Conservation (phyloP, 2,797 vertebrate species). For the Muscicapa striata region DNA sequence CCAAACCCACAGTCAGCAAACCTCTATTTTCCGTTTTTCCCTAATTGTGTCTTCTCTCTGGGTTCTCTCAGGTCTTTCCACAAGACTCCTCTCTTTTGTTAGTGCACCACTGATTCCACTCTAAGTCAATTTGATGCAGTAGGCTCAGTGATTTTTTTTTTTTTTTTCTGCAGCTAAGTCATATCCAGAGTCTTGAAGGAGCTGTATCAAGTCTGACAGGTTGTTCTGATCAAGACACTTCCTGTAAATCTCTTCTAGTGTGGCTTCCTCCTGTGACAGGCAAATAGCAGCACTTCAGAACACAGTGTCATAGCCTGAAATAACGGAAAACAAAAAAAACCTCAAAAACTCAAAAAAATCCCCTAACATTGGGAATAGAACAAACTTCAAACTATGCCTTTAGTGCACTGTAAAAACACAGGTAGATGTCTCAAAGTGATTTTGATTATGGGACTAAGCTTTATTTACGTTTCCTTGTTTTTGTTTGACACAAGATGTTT, state of each 20-base stretch:
- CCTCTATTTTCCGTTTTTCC: not conserved
- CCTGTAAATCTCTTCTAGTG: not conserved
- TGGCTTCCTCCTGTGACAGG: not conserved
- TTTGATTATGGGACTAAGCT: not conserved
- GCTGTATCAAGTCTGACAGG: not conserved
- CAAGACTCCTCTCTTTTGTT: not conserved
- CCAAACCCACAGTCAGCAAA: not conserved
- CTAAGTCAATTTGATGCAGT: not conserved
- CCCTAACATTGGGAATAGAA: not conserved
- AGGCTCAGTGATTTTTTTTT: too few relatives aligned
- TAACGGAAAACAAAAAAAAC: not conserved
- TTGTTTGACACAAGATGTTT: not conserved
- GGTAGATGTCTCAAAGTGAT: not conserved
- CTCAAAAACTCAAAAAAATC: fast-evolving
- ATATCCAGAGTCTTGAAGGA: not conserved
- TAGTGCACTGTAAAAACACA: not conserved
- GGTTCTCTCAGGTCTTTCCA: not conserved
- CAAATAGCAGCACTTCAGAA: not conserved
- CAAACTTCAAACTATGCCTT: not conserved
- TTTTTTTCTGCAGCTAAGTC: too few relatives aligned
- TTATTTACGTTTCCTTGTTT: not conserved
- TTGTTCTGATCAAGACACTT: not conserved
- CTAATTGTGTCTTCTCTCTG: not conserved
- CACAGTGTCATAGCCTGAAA: not conserved
- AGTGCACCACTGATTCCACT: not conserved